Percentiles rank a stretch among this genome's conserved stretches.
Evolutionary conservation across 2,888 invertebrate genomes (phyloP).

Genomic region (Laothoe populi): DNA sequence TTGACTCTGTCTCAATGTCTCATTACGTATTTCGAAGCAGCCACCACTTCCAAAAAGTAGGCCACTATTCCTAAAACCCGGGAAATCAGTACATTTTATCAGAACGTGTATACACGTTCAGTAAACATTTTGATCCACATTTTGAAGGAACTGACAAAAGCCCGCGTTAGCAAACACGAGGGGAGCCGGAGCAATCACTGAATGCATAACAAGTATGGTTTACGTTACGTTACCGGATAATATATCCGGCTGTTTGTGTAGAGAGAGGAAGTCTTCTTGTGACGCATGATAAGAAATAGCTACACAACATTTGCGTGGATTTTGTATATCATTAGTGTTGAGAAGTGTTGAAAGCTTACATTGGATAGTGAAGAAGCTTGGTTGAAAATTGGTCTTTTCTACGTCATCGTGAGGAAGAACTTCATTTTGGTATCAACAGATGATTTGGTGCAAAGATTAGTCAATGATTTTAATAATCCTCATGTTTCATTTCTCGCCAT

Average conservation of each 20-base stretch:
- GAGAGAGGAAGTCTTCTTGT: conserved; percentile 22
- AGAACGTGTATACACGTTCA: conserved; percentile 42
- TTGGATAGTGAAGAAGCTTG: neutral
- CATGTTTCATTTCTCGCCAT: no score
- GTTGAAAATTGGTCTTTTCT: no score
- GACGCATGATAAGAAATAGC: conserved; percentile 22
- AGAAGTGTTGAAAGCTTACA: no score
- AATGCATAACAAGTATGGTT: conserved; percentile 50
- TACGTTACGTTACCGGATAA: conserved; percentile 33
- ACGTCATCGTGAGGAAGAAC: no score
- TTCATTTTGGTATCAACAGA: no score
- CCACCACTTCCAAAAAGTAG: neutral
- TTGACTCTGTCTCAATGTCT: neutral
- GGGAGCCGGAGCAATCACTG: conserved; percentile 46
- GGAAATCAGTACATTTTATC: conserved; percentile 42
- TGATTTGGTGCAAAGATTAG: no score
- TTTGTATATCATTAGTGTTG: conserved; percentile 20
- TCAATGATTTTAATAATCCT: no score
- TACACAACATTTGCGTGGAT: conserved; percentile 1
- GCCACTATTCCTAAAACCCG: conserved; percentile 24
- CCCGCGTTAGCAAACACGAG: conserved; percentile 42
- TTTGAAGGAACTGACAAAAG: conserved; percentile 48
- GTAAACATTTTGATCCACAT: conserved; percentile 48
- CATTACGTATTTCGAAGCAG: neutral
- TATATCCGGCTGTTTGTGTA: conserved; percentile 29